These are phyloP conservation scores for Cryptomyrus ogoouensis DNA, from an alignment of 2,113 vertebrate genomes.

Conservation along the genomic window DNA sequence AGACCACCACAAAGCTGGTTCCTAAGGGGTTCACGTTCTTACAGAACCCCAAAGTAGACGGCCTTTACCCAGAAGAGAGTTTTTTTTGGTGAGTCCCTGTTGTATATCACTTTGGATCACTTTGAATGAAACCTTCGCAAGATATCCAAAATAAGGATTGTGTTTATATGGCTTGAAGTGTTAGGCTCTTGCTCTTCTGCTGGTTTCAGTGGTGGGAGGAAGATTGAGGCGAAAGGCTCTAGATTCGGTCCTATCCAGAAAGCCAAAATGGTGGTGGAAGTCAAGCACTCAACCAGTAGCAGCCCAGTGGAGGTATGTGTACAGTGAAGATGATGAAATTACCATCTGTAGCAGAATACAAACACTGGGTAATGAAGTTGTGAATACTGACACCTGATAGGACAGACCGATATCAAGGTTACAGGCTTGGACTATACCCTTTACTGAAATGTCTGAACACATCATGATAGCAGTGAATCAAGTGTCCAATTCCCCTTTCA, in stretches of 20 bases:
- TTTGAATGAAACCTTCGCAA: neutral
- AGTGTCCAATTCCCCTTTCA: constrained; percentile 35
- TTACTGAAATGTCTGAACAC: neutral
- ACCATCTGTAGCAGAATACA: neutral
- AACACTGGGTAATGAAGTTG: neutral
- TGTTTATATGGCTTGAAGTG: neutral
- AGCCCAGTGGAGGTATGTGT: constrained; percentile 41
- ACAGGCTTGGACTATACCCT: neutral
- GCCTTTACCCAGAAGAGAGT: constrained; percentile 68
- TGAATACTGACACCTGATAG: neutral
- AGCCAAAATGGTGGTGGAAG: constrained; percentile 68
- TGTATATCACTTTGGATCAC: neutral
- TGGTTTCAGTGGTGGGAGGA: constrained; percentile 76
- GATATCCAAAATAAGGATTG: neutral
- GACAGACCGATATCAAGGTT: neutral
- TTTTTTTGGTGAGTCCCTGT: constrained; percentile 72
- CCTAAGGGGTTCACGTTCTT: constrained; percentile 56
- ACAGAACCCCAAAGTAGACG: constrained; percentile 70
- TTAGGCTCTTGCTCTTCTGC: constrained; percentile 17
- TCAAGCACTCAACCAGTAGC: constrained; percentile 29
- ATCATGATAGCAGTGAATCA: neutral
- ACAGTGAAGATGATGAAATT: neutral
- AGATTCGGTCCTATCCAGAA: constrained; percentile 82
- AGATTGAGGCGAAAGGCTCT: constrained; percentile 68
- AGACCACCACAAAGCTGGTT: constrained; percentile 45